Base-by-base conservation (phyloP, 2,113 vertebrate species). In the Octodon degus region DNA sequence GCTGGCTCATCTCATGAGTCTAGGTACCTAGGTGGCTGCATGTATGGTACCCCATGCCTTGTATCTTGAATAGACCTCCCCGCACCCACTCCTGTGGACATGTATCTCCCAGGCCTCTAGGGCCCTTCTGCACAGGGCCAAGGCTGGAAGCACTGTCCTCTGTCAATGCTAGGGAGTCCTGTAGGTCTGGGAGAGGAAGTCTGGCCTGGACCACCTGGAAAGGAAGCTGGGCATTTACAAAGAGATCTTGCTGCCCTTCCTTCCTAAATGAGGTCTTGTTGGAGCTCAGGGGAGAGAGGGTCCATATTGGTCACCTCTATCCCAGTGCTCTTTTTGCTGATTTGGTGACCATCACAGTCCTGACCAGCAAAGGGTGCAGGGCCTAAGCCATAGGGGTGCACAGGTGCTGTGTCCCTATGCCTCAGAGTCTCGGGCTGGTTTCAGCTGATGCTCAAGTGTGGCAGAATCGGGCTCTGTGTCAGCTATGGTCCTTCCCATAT, bases 11-110 rank as follows among this genome's bases (percentile, higher is more conserved):
- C n/a, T 70, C 4, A 37, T 4, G 1, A 25, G 77, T 63, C 30
- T 32, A 67, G 50, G 43, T 47, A 17, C 37, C 0, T 0, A 79
- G 27, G 65, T 24, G 20, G 20, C 77, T 47, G 62, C 3, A 32
- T 16, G 62, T 86, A 0, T 2, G 7, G 30, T 40, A 10, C 53
- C 53, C 25, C 10, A 22, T 14, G 14, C 84, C 34, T 24, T 0
- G 6, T 47, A 30, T 37, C 60, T 77, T 43, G 30, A 76, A 17
- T 5, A 58, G 81, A 22, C 27, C 6, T 4, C 4, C 20, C 50
- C 0, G 0, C 0, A 25, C 47, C 9, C 1, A 2, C 63, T 2
- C 24, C 34, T 92, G 53, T 68, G 40, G 30, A 63, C 58, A 17
- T 25, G 3, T 2, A 7, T 17, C 17, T 10, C 1, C 1, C 77